These are phyloP conservation scores for Pedetes capensis DNA, from an alignment of 2,113 vertebrate species.

Conservation along the genomic window DNA sequence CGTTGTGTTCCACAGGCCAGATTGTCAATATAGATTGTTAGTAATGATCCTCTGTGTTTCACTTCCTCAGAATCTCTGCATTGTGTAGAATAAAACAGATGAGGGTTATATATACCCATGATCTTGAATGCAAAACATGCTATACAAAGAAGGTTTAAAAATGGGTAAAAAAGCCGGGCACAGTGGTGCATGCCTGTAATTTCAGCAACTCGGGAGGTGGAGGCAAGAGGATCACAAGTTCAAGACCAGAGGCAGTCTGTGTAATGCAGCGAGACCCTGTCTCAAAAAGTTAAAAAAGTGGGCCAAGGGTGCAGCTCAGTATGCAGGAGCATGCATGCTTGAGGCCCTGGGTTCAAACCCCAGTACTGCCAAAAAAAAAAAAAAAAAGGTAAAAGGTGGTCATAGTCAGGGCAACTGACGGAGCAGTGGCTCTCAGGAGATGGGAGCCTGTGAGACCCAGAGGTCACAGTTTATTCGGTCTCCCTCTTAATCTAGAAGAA, in stretches of 20 bases:
- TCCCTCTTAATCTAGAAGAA: not conserved
- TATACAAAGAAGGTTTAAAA: not conserved
- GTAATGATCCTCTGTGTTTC: not conserved
- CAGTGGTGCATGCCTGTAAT: too few relatives aligned
- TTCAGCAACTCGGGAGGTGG: too few relatives aligned
- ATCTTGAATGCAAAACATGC: not conserved
- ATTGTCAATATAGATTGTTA: fast-evolving
- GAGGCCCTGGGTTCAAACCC: too few relatives aligned
- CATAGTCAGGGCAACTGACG: not conserved
- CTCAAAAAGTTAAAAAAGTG: too few relatives aligned
- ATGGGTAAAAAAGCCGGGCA: not conserved
- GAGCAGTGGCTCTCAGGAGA: not conserved
- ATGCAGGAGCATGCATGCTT: too few relatives aligned
- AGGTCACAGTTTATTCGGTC: not conserved
- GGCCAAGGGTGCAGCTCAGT: too few relatives aligned
- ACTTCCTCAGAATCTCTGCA: fast-evolving
- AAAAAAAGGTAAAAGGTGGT: not conserved
- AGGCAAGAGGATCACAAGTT: too few relatives aligned
- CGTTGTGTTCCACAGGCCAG: not conserved
- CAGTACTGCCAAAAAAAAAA: too few relatives aligned
- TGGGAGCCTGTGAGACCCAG: not conserved
- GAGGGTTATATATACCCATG: not conserved
- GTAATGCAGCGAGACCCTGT: too few relatives aligned
- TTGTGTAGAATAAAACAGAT: not conserved
- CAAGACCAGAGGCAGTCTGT: too few relatives aligned